Percentiles rank a stretch among this genome's conserved stretches.
phyloP scores from a whole-genome alignment of 1,140 invertebrate genomes.

The Trichoplusia ni region DNA sequence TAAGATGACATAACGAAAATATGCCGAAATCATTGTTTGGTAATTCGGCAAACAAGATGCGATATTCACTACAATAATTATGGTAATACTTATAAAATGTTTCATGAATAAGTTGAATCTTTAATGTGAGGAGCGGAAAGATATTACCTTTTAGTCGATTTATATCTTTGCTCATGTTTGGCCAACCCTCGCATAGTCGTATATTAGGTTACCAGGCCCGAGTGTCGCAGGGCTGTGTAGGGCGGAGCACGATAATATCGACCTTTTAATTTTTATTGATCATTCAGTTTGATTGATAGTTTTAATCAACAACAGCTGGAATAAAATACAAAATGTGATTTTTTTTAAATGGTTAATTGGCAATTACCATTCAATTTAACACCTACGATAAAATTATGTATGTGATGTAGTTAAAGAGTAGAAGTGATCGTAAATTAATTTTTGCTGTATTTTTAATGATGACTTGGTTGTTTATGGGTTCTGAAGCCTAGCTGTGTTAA shows the following conservation, averaged over 20 bases:
- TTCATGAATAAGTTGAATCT: too few species aligned
- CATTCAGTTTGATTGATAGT: slow-evolving; percentile 68
- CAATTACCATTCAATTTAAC: slow-evolving; percentile 13
- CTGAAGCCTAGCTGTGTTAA: too few species aligned
- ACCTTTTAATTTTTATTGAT: slow-evolving; percentile 60
- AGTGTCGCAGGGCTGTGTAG: slow-evolving; percentile 46
- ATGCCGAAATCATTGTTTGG: too few species aligned
- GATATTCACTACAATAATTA: too few species aligned
- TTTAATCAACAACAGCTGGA: slow-evolving; percentile 47
- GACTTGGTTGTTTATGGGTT: slow-evolving; percentile 7
- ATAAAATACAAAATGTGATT: slow-evolving; percentile 4
- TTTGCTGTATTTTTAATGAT: background rate
- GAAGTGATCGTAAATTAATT: slow-evolving; percentile 1
- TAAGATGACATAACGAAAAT: too few species aligned
- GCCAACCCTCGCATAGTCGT: slow-evolving; percentile 38
- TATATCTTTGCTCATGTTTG: slow-evolving; percentile 10
- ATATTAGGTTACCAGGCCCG: slow-evolving; percentile 74
- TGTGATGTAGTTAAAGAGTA: background rate
- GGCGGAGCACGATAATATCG: slow-evolving; percentile 52
- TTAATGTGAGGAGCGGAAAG: too few species aligned
- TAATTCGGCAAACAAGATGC: too few species aligned
- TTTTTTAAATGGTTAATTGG: slow-evolving; percentile 13
- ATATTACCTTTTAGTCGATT: slow-evolving; percentile 26
- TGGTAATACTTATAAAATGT: too few species aligned
- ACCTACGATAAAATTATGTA: slow-evolving; percentile 11